Evolutionary conservation across 1,140 invertebrate genomes (phyloP).

Genomic region (Elymnias hypermnestra): DNA sequence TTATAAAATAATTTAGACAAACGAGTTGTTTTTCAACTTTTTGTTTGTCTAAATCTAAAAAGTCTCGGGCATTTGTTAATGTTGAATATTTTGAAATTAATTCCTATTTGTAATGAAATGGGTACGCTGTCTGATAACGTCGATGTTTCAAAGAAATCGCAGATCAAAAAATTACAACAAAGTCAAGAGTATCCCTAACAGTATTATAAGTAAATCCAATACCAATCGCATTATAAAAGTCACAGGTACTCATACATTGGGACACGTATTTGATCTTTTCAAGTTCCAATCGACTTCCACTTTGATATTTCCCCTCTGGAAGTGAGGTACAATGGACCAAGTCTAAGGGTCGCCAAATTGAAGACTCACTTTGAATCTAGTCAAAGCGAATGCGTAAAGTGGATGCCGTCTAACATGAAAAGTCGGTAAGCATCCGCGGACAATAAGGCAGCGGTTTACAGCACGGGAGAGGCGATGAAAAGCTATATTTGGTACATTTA

Average conservation of each 20-base stretch:
- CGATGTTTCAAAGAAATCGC: too few relatives aligned
- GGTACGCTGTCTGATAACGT: too few relatives aligned
- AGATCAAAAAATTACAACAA: too few relatives aligned
- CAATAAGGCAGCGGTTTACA: background rate
- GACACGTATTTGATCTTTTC: conserved; percentile 65
- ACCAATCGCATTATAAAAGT: conserved; percentile 40
- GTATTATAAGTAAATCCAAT: conserved; percentile 21
- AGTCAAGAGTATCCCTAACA: too few relatives aligned
- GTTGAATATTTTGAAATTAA: too few relatives aligned
- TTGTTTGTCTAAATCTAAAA: too few relatives aligned
- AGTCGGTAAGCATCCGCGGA: conserved; percentile 17
- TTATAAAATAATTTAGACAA: too few relatives aligned
- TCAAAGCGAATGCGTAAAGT: conserved; percentile 46
- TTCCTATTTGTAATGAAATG: too few relatives aligned
- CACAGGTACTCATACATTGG: conserved; percentile 44
- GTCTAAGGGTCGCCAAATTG: conserved; percentile 41
- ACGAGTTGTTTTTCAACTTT: too few relatives aligned
- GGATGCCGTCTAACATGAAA: conserved; percentile 24
- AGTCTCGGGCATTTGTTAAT: too few relatives aligned
- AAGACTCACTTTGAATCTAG: conserved; percentile 45
- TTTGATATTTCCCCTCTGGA: conserved; percentile 55
- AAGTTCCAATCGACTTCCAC: conserved; percentile 56
- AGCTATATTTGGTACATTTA: too few relatives aligned
- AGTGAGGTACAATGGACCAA: conserved; percentile 38
- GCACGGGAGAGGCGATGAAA: background rate